phyloP scores from a whole-genome alignment of 1,140 invertebrate genomes.

The Drosophila littoralis region DNA sequence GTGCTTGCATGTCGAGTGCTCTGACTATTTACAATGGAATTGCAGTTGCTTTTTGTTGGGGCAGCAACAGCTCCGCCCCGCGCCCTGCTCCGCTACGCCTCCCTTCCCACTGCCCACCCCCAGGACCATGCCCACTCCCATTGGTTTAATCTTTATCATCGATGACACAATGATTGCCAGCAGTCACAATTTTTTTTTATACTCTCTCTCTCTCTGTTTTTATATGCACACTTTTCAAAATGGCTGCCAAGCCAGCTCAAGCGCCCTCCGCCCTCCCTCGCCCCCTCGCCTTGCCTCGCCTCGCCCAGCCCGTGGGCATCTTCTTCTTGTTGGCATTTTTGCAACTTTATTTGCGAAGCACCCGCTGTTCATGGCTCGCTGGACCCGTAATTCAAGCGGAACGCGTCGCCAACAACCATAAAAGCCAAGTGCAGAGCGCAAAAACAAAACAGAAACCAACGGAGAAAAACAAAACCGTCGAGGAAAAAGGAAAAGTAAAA shows the following conservation, averaged over 20 bases:
- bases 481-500: conserved; percentile 30
- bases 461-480: conserved; percentile 20
- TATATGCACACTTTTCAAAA: conserved; percentile 50
- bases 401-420: conserved; percentile 70
- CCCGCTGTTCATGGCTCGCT: conserved; percentile 58
- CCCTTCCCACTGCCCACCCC: neutral
- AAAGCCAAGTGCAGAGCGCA: conserved; percentile 62
- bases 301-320: neutral
- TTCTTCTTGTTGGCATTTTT: conserved; percentile 37
- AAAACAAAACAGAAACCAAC: conserved; percentile 8
- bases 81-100: neutral
- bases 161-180: conserved; percentile 75
- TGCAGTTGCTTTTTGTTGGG: conserved; percentile 71
- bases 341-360: conserved; percentile 67
- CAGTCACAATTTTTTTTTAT: conserved; percentile 38
- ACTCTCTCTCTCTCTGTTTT: too few species aligned
- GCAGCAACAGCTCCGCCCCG: neutral
- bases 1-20: conserved; percentile 39
- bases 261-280: too few species aligned
- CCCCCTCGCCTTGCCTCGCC: too few species aligned
- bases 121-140: conserved; percentile 2
- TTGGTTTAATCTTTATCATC: conserved; percentile 73
- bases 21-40: conserved; percentile 77
- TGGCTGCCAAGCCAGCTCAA: conserved; percentile 39
- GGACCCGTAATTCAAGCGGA: conserved; percentile 77